phyloP scores from a whole-genome alignment of 2,888 invertebrate genomes.

The Osmoderma eremita region DNA sequence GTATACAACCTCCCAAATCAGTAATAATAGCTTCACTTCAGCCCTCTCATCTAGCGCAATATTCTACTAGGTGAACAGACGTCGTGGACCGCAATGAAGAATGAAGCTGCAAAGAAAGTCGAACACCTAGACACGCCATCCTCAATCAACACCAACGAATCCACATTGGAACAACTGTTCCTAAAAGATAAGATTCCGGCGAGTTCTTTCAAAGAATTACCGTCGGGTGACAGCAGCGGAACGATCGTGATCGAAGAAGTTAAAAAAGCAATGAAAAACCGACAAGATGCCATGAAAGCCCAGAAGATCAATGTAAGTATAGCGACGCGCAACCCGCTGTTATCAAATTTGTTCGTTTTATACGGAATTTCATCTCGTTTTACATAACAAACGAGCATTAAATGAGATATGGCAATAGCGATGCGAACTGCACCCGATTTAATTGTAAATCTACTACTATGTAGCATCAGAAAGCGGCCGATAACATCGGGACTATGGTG shows the following conservation, averaged over 20 bases:
- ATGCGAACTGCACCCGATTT: background rate
- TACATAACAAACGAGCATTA: too few species aligned
- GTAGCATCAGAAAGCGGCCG: conserved; percentile 1
- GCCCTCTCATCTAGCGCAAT: conserved; percentile 16
- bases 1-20: conserved; percentile 7
- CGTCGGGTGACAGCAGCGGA: conserved; percentile 40
- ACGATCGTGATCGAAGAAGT: conserved; percentile 31
- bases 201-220: conserved; percentile 34
- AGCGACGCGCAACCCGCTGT: too few species aligned
- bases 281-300: conserved; percentile 17
- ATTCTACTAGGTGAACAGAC: conserved; percentile 29
- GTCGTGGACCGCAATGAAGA: conserved; percentile 32
- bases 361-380: too few species aligned
- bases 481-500: conserved; percentile 1
- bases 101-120: conserved; percentile 10
- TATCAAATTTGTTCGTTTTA: too few species aligned
- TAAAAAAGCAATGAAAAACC: conserved; percentile 17
- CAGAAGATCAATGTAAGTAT: conserved; percentile 13
- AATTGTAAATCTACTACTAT: background rate
- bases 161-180: conserved; percentile 33
- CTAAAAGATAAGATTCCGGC: conserved; percentile 36
- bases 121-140: conserved; percentile 33
- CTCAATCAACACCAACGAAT: conserved; percentile 36
- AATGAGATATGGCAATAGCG: too few species aligned
- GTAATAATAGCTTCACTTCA: background rate